Evolutionary conservation across 2,888 invertebrate species (phyloP).

Genomic region (Diarsia dahlii): DNA sequence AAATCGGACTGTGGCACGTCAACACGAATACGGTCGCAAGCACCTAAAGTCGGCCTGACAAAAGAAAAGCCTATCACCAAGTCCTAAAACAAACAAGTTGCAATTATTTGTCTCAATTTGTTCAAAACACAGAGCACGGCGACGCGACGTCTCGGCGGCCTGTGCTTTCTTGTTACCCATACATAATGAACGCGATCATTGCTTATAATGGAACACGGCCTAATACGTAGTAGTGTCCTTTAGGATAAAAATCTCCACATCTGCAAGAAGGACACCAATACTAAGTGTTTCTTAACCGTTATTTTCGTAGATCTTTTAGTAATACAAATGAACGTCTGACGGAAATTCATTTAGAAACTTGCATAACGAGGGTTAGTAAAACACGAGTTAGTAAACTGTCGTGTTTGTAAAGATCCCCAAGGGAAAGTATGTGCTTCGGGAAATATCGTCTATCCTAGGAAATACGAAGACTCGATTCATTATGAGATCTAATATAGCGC

Average conservation of each 20-base stretch:
- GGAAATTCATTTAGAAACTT: background rate
- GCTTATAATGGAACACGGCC: background rate
- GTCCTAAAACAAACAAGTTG: constrained; percentile 5
- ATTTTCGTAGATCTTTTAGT: background rate
- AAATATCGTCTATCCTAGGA: background rate
- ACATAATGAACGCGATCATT: background rate
- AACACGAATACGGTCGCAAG: background rate
- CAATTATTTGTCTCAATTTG: background rate
- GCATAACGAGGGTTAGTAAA: background rate
- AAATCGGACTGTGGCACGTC: background rate
- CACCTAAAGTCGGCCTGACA: background rate
- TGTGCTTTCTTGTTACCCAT: background rate
- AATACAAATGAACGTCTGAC: background rate
- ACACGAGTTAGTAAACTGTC: background rate
- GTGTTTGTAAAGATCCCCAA: background rate
- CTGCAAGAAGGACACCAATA: background rate
- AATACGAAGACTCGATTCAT: background rate
- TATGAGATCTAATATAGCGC: background rate
- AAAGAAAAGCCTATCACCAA: background rate
- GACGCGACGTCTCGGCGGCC: background rate
- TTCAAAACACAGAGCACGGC: background rate
- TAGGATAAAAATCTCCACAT: background rate
- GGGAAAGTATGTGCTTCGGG: background rate
- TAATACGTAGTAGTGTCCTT: background rate
- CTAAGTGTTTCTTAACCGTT: background rate